A percentile compares a stretch with the other conserved stretches of the same genome.
Evolutionary conservation across 2,113 vertebrate species (phyloP).

Genomic region (Choloepus hoffmanni): DNA sequence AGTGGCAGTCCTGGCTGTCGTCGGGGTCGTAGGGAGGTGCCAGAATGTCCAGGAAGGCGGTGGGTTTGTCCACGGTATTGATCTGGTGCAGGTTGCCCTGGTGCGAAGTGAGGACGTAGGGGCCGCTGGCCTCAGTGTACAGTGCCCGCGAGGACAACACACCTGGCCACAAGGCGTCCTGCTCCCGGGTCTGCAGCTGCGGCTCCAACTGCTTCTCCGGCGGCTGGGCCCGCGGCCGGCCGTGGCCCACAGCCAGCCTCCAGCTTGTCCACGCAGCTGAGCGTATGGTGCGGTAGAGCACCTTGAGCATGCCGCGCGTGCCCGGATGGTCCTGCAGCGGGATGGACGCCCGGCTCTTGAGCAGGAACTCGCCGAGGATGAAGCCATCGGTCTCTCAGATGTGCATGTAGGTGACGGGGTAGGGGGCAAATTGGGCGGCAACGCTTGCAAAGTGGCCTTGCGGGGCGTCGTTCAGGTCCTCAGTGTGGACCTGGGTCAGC

Average conservation of each 20-base stretch:
- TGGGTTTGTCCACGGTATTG: slow-evolving; percentile 92
- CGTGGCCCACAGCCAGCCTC: slow-evolving; percentile 67
- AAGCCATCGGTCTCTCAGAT: slow-evolving; percentile 95
- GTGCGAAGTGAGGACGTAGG: slow-evolving; percentile 92
- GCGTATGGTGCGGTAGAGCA: slow-evolving; percentile 94
- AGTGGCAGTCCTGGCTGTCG: slow-evolving; percentile 95
- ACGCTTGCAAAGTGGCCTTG: slow-evolving; percentile 84
- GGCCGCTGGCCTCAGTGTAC: slow-evolving; percentile 90
- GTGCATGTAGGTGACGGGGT: slow-evolving; percentile 95
- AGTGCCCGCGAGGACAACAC: slow-evolving; percentile 88
- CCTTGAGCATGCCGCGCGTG: slow-evolving; percentile 98
- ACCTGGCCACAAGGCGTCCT: slow-evolving; percentile 84
- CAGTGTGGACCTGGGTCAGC: slow-evolving; percentile 90
- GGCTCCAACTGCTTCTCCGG: slow-evolving; percentile 78
- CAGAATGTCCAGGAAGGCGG: slow-evolving; percentile 96
- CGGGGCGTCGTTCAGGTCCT: slow-evolving; percentile 92
- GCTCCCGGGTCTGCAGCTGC: slow-evolving; percentile 81
- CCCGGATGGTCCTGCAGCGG: slow-evolving; percentile 98
- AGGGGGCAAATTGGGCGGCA: slow-evolving; percentile 87
- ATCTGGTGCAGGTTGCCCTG: slow-evolving; percentile 97
- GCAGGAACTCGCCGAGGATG: slow-evolving; percentile 96
- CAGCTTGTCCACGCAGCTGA: slow-evolving; percentile 93
- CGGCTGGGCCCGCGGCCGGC: not conserved
- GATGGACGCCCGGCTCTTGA: slow-evolving; percentile 93
- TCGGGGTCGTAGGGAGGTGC: slow-evolving; percentile 96